A percentile compares a stretch with the other conserved stretches of the same genome.
Evolutionary conservation across 2,888 invertebrate genomes (phyloP).

Genomic region (Apocheima hispidaria): DNA sequence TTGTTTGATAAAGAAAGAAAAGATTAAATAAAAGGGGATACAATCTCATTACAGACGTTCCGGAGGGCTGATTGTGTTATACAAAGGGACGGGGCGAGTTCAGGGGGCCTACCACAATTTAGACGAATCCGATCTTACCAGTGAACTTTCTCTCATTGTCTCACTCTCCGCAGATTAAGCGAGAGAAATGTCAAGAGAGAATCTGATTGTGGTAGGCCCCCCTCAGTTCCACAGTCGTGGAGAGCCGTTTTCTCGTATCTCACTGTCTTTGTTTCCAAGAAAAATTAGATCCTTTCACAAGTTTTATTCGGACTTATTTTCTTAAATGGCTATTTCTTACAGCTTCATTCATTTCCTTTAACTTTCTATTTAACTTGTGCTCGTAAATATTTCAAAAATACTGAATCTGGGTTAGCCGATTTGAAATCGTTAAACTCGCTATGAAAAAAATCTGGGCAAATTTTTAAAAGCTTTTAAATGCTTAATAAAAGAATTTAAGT

Average conservation of each 20-base stretch:
- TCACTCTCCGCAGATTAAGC: neutral
- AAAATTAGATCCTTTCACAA: conserved; percentile 10
- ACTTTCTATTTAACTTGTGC: neutral
- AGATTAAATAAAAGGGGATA: conserved; percentile 32
- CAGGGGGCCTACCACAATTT: neutral
- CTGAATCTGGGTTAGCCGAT: neutral
- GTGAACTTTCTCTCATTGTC: neutral
- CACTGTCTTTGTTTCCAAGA: neutral
- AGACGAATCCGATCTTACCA: neutral
- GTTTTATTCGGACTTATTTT: neutral
- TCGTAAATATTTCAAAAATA: neutral
- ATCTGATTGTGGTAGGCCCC: neutral
- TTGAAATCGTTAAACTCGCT: no score
- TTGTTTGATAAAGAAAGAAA: conserved; percentile 23
- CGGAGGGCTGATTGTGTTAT: conserved; percentile 31
- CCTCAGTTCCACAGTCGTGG: neutral
- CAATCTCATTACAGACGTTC: conserved; percentile 33
- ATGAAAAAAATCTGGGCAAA: no score
- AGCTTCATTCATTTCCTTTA: no score
- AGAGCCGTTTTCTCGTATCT: neutral
- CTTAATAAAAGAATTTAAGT: no score
- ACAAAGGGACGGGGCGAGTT: conserved; percentile 21
- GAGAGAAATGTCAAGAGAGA: no score
- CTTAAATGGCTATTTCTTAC: neutral
- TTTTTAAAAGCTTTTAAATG: no score